Evolutionary conservation across 2,888 invertebrate genomes (phyloP), one percentile per base, ranked within the genome.

Genomic region (Blastobasis lacticolella): DNA sequence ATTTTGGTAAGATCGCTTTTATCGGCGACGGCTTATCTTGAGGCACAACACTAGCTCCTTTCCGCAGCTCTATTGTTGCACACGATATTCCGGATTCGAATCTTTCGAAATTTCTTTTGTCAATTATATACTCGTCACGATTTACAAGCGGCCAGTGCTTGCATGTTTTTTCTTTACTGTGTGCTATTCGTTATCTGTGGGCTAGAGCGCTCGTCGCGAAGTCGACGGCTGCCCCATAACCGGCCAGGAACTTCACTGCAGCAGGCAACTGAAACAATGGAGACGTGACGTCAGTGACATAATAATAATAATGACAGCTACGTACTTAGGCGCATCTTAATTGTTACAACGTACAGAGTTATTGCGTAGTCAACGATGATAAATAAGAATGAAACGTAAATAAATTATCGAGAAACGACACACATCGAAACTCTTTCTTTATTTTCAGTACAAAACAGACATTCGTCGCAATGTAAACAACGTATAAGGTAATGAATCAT

Each of bases 181-280:
- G 8, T 6, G 46, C 36, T 37, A 10, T 23, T n/a, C 10, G 10
- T 10, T 47, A 47, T 38, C 41, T 42, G 9, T 42, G 42, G 48
- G 6, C 10, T 42, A 42, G 7, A 42, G 23, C 7, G 42, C n/a
- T 37, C n/a, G 37, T 37, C 9, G 38, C 49, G 44, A 76, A 84
- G 75, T 86, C 84, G 62, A 85, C 71, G 54, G 83, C 87, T 61
- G 84, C 81, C 57, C 86, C 84, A 75, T 84, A 84, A 61, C 85
- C 82, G 64, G 73, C 69, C 57, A 83, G 82, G 71, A 76, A 78
- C 73, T 78, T 75, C 63, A 76, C 77, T 71, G 81, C 79, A 67
- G 73, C 78, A 57, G 78, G 76, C 71, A 81, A 75, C 87, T 87
- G 83, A 54, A 87, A 87, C 87, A 86, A 86, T 73, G 56, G 63